These are phyloP conservation scores for Sebastes minor DNA, from an alignment of 2,797 vertebrate species.

Conservation along the genomic window DNA sequence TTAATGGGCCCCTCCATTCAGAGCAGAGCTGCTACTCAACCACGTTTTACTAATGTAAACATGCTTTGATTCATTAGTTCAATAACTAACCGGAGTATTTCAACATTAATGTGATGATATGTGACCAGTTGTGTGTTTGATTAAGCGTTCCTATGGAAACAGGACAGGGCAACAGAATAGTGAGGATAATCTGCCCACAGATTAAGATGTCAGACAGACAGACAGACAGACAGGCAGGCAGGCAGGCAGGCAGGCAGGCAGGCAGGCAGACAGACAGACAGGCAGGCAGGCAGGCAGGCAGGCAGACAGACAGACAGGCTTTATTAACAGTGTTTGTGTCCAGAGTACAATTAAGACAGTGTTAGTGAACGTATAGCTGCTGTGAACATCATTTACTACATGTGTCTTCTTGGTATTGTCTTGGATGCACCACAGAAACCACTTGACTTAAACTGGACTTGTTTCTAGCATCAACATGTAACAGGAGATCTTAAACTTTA, in stretches of 20 bases:
- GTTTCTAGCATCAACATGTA: not conserved
- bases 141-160: not conserved
- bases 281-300: not conserved
- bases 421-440: not conserved
- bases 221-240: fast-evolving
- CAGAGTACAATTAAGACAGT: not conserved
- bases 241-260: fast-evolving
- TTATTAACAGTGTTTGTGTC: not conserved
- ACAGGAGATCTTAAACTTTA: not conserved
- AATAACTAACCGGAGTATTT: fast-evolving
- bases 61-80: fast-evolving
- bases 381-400: not conserved
- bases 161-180: not conserved
- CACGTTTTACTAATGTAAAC: not conserved
- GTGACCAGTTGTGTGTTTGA: not conserved
- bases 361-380: not conserved
- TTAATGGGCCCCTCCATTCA: constrained; percentile 71
- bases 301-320: not conserved
- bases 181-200: constrained; percentile 34
- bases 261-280: fast-evolving
- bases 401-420: not conserved
- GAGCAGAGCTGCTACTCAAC: not conserved
- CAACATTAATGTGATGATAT: not conserved
- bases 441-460: not conserved
- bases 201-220: constrained; percentile 14